phyloP scores from a whole-genome alignment of 1,140 invertebrate species.

The Ceratosolen solmsi region DNA sequence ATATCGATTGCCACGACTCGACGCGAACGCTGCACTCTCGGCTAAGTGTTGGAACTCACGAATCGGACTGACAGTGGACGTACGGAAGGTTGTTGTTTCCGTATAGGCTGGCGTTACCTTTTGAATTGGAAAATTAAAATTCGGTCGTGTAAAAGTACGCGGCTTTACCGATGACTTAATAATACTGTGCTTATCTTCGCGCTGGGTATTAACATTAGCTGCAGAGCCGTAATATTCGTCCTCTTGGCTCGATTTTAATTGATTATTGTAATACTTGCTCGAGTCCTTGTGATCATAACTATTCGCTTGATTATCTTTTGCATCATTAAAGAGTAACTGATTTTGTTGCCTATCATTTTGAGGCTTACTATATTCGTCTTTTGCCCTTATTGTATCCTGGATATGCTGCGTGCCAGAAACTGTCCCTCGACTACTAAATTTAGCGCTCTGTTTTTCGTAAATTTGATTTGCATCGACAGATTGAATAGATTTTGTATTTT shows the following conservation, averaged over 20 bases:
- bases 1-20: constrained; percentile 72
- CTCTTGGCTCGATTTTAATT: constrained; percentile 59
- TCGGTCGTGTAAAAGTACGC: constrained; percentile 56
- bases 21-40: constrained; percentile 82
- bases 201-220: constrained; percentile 55
- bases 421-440: background rate
- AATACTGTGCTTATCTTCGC: constrained; percentile 58
- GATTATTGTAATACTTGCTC: constrained; percentile 56
- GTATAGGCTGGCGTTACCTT: constrained; percentile 65
- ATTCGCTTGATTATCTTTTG: constrained; percentile 25
- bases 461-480: constrained; percentile 59
- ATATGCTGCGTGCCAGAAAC: constrained; percentile 36
- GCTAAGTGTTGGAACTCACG: constrained; percentile 82
- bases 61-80: constrained; percentile 61
- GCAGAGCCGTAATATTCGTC: constrained; percentile 59
- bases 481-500: constrained; percentile 57
- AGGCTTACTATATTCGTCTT: constrained; percentile 46
- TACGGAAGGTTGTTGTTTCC: constrained; percentile 69
- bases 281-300: constrained; percentile 31
- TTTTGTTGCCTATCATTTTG: constrained; percentile 43
- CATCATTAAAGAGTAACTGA: constrained; percentile 43
- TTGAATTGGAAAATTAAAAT: constrained; percentile 54
- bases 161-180: constrained; percentile 54
- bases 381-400: constrained; percentile 19
- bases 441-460: constrained; percentile 53